Evolutionary conservation across 2,888 invertebrate species (phyloP), one percentile per base, ranked within the genome.

Genomic region (Diarsia rubi): DNA sequence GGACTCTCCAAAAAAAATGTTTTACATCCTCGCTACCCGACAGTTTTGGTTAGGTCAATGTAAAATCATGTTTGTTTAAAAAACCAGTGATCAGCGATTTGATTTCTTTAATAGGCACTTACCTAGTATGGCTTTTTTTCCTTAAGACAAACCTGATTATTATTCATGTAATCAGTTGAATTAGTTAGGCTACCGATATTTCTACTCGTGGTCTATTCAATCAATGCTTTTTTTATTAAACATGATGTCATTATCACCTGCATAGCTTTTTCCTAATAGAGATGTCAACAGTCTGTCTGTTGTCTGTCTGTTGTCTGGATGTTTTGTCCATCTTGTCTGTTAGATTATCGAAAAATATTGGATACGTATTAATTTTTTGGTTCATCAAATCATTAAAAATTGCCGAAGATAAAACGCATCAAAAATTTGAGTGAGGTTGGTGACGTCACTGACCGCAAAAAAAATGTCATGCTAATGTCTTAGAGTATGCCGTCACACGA

Each of bases 31-130:
- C 42, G n/a, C n/a, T 8, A 3, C 3, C 4, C 1, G n/a, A 62
- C 42, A 3, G 42, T 16, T 62, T 42, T 9, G 24, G n/a, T 62
- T 62, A 62, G 42, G 4, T 66, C 21, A 60, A 73, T 42, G 24
- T 62, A 16, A 37, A 73, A 79, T n/a, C 44, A 64, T 77, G 59
- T 80, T 77, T 73, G 64, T 73, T 79, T 72, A n/a, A 59, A 71
- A 77, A 63, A 21, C 42, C 14, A 21, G 47, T 14, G 16, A 24
- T 63, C 2, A 24, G n/a, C 44, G 60, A 42, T 62, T 14, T 21
- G 11, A 70, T 76, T 78, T 69, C 45, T 31, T 69, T 42, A 5
- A 16, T 57, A 45, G 45, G 11, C 31, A 37, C n/a, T 42, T 19
- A 76, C 9, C n/a, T 42, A n/a, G 19, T 45, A 42, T 27, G 19